These are phyloP conservation scores for Aurelia coerulea DNA, from an alignment of 30 jellyfish, hydroid and myxozoan genomes.

Conservation along the genomic window DNA sequence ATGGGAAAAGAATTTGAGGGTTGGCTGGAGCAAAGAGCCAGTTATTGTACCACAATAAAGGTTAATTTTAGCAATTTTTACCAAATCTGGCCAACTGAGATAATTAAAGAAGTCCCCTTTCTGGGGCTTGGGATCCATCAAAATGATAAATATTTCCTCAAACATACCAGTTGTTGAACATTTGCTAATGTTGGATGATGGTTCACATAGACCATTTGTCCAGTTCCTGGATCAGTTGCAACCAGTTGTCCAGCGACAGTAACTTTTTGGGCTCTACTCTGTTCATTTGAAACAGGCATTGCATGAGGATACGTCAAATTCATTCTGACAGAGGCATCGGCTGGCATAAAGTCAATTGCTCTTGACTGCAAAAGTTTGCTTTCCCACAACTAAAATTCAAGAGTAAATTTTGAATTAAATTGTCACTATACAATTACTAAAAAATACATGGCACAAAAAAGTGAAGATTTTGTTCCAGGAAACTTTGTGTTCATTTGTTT, in stretches of 20 bases:
- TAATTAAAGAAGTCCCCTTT: too few species aligned
- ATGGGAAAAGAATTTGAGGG: too few species aligned
- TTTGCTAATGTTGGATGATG: conserved; percentile 85
- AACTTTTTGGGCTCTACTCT: conserved; percentile 52
- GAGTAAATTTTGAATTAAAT: too few species aligned
- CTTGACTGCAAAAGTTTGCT: conserved; percentile 95
- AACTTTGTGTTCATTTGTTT: too few species aligned
- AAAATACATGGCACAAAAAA: too few species aligned
- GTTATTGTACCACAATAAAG: too few species aligned
- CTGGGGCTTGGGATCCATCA: too few species aligned
- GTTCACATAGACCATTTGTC: conserved; percentile 90
- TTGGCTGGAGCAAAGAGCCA: too few species aligned
- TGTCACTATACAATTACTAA: too few species aligned
- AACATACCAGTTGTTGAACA: conserved; percentile 92
- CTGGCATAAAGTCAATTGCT: conserved; percentile 94
- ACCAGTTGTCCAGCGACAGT: conserved; percentile 63
- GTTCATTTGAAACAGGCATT: conserved; percentile 62
- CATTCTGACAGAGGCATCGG: conserved; percentile 87
- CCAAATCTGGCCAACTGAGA: too few species aligned
- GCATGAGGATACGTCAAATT: conserved; percentile 89
- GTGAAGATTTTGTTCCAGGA: too few species aligned
- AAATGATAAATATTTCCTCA: background rate
- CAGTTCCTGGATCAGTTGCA: conserved; percentile 65
- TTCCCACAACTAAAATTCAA: conserved; percentile 86
- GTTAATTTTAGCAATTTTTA: too few species aligned